Conservation (phyloP, 64 coral and sea anemone species). For the Porites lutea region DNA sequence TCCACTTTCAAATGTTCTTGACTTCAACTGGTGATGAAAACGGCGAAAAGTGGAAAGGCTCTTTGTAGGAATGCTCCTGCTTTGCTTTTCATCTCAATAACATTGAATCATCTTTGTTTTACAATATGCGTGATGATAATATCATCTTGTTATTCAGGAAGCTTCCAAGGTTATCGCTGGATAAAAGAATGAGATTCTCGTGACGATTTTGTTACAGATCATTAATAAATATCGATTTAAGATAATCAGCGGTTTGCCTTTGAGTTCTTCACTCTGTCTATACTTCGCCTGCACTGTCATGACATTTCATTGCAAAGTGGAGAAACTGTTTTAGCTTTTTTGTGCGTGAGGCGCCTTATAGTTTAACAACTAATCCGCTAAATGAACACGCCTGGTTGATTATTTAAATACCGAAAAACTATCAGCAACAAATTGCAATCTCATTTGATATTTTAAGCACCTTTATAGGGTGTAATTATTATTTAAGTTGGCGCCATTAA, state of each 20-base stretch:
- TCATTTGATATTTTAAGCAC: constrained; percentile 50
- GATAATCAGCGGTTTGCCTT: constrained; percentile 44
- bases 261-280: not conserved
- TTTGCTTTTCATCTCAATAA: not conserved
- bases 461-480: constrained; percentile 40
- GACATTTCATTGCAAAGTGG: not conserved
- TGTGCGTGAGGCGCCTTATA: not conserved
- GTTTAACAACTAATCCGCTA: not conserved
- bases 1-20: too few species aligned
- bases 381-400: constrained; percentile 21
- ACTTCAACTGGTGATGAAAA: not conserved
- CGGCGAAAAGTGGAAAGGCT: not conserved
- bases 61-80: not conserved
- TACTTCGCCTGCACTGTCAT: not conserved
- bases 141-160: constrained; percentile 50
- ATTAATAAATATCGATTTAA: constrained; percentile 25
- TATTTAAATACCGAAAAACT: not conserved
- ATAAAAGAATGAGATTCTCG: constrained; percentile 25
- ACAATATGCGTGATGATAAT: constrained; percentile 16
- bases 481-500: constrained; percentile 34
- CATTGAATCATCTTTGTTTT: not conserved
- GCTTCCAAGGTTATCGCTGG: constrained; percentile 5
- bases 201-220: constrained; percentile 28
- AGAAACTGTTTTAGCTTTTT: not conserved
- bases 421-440: not conserved